A percentile compares a stretch with the other conserved stretches of the same genome.
Conservation (phyloP, 1,140 invertebrate genomes). For the Bombus confusus region DNA sequence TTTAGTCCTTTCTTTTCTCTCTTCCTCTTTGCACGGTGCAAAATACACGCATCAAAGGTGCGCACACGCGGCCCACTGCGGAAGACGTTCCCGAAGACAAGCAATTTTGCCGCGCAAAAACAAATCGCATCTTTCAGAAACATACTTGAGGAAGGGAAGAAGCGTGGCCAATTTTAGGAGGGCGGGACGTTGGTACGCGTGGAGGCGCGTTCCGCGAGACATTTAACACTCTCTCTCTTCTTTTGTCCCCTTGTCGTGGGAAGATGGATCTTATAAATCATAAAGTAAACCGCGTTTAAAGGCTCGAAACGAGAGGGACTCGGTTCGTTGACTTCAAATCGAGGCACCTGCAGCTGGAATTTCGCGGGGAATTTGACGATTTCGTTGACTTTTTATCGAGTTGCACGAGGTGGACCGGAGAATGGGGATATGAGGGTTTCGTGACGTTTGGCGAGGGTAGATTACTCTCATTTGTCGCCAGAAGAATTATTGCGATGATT, state of each 20-base stretch:
- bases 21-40: background rate
- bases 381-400: background rate
- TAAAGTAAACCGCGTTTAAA: constrained; percentile 59
- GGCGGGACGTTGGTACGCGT: constrained; percentile 1
- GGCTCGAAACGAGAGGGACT: background rate
- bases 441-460: too few relatives aligned
- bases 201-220: constrained; percentile 5
- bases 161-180: constrained; percentile 57
- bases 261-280: constrained; percentile 64
- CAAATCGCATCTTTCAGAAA: constrained; percentile 79
- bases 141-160: constrained; percentile 69
- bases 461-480: constrained; percentile 1
- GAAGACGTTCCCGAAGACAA: constrained; percentile 57
- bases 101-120: constrained; percentile 72
- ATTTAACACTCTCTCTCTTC: constrained; percentile 39
- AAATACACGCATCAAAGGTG: constrained; percentile 25
- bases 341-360: constrained; percentile 20
- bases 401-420: too few relatives aligned
- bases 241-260: background rate
- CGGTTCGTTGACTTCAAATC: constrained; percentile 12
- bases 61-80: constrained; percentile 36
- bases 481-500: constrained; percentile 13
- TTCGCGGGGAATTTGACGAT: constrained; percentile 1
- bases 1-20: background rate
- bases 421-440: too few relatives aligned